Percentiles rank a stretch among this genome's conserved stretches.
phyloP scores from a whole-genome alignment of 2,888 invertebrate species.

The Merodon equestris region DNA sequence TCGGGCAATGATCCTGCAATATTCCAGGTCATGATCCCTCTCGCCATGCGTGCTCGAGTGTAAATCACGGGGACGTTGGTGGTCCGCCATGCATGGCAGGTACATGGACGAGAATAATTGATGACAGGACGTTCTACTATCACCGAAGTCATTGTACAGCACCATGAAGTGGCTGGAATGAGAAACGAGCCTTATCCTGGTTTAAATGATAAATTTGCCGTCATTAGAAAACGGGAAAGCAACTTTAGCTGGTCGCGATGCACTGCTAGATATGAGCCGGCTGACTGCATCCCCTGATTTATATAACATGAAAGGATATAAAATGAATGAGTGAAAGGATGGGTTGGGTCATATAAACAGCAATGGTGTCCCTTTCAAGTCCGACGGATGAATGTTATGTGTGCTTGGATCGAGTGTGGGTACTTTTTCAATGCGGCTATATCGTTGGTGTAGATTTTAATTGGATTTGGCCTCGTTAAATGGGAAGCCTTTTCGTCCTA shows the following conservation, averaged over 20 bases:
- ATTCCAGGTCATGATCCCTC: too few species aligned
- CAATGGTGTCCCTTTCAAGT: constrained; percentile 45
- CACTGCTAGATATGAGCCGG: constrained; percentile 17
- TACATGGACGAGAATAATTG: not conserved
- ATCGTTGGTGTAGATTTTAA: constrained; percentile 48
- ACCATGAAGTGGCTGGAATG: constrained; percentile 5
- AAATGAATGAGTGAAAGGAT: constrained; percentile 58
- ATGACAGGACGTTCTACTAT: not conserved
- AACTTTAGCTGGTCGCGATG: constrained; percentile 21
- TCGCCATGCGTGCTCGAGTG: too few species aligned
- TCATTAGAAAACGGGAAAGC: too few species aligned
- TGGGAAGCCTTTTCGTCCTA: constrained; percentile 1
- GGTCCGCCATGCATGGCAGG: not conserved
- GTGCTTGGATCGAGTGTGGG: not conserved
- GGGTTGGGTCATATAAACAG: constrained; percentile 50
- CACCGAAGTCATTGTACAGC: not conserved
- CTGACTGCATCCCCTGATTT: constrained; percentile 50
- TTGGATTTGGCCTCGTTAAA: constrained; percentile 58
- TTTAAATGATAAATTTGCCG: too few species aligned
- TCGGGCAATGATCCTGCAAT: too few species aligned
- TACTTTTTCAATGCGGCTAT: constrained; percentile 49
- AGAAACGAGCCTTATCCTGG: not conserved
- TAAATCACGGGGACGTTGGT: not conserved
- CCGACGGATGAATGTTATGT: constrained; percentile 54
- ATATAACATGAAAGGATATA: constrained; percentile 57